Conservation (phyloP, 2,113 vertebrate genomes). For the Thoracochromis brauschi region DNA sequence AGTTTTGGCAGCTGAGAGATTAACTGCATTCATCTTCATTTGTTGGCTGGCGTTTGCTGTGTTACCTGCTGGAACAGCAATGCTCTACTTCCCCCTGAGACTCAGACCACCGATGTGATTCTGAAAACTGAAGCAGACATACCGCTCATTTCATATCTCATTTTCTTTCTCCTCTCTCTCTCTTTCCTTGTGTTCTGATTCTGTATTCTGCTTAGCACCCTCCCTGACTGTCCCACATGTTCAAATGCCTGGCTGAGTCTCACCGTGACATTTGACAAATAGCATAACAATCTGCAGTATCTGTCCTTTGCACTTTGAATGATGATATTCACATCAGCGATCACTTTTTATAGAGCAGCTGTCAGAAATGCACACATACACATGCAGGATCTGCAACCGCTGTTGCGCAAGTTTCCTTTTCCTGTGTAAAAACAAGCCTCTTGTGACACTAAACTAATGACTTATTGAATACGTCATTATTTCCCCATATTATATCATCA, state of each 20-base stretch:
- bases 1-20: conserved; percentile 48
- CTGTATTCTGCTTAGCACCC: conserved; percentile 17
- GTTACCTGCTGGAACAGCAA: conserved; percentile 52
- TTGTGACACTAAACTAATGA: conserved; percentile 26
- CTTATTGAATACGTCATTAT: conserved; percentile 46
- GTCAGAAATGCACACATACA: not conserved
- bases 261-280: conserved; percentile 54
- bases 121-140: conserved; percentile 16
- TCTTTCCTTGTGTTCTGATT: not conserved
- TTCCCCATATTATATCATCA: conserved; percentile 26
- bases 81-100: conserved; percentile 30
- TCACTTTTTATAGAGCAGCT: conserved; percentile 1
- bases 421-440: not conserved
- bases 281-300: conserved; percentile 3
- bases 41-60: conserved; percentile 1
- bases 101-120: conserved; percentile 11
- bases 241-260: conserved; percentile 31
- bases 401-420: not conserved
- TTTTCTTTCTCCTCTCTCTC: not conserved
- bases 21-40: conserved; percentile 67
- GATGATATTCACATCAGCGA: conserved; percentile 20
- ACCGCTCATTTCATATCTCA: not conserved
- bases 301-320: conserved; percentile 16
- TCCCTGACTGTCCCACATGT: conserved; percentile 8
- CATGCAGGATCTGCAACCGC: not conserved